Evolutionary conservation across 2,797 vertebrate species (phyloP), one percentile per base, ranked within the genome.

Genomic region (Argya squamiceps): DNA sequence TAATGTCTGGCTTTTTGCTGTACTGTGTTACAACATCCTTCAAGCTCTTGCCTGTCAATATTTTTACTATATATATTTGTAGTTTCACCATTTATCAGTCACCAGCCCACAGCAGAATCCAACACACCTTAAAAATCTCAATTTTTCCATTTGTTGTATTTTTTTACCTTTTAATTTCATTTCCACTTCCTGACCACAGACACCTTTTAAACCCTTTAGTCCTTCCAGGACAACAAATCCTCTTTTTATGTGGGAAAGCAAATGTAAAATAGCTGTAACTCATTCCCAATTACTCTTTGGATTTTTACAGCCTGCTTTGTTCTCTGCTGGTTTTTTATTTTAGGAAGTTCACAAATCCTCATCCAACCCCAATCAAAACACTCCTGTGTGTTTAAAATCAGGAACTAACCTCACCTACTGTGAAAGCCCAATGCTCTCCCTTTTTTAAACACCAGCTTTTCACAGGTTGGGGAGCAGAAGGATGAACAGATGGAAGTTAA

Each of bases 401-500:
- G 49, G 34, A 26, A 22, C 68, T 63, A 62, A 20, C 26, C 44
- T 59, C 32, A 37, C 43, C 52, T 77, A 34, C 37, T 15, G 11
- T 1, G 27, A 60, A 17, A 37, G 63, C 46, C 49, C 1, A 1
- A 5, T 0, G 0, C 23, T 63, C 43, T 76, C 88, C 59, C 21
- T 50, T 59, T 44, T 47, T 29, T 37, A 6, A 64, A 29, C 1
- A 3, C 26, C 89, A 89, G 80, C 59, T 69, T 81, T 84, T 39
- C 67, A 27, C 30, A 37, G 43, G 50, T 7, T 49, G 76, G 83
- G 59, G 82, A 84, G 75, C 88, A 93, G 75, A 69, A 44, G 82
- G 65, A 50, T 29, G 82, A 91, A 92, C 85, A 95, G 93, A 88
- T 92, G 89, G 39, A 81, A 90, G 34, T 24, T 46, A 62, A 91